Conservation (phyloP, 30 jellyfish, hydroid and myxozoan species). For the Hydra vulgaris region DNA sequence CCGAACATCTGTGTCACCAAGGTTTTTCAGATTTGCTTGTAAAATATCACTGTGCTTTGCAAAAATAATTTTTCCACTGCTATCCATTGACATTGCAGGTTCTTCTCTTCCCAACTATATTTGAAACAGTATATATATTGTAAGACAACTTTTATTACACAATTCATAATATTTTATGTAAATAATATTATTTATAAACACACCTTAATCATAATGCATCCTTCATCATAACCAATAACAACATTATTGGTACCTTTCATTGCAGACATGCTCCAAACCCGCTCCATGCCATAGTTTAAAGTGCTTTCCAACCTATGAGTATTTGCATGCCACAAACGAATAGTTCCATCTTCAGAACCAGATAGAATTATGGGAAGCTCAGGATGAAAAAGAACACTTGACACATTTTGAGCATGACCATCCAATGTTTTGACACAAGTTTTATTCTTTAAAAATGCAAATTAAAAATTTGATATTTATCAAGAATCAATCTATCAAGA, state of each 20-base stretch:
- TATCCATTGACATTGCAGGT: slow-evolving; percentile 99
- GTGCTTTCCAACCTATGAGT: slow-evolving; percentile 94
- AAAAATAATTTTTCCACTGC: slow-evolving; percentile 83
- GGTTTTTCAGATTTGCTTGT: slow-evolving; percentile 84
- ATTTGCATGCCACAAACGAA: slow-evolving; percentile 91
- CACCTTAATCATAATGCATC: slow-evolving; percentile 94
- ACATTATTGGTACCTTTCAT: slow-evolving; percentile 84
- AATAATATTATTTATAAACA: not conserved
- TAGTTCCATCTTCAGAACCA: slow-evolving; percentile 99
- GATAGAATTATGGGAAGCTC: slow-evolving; percentile 89
- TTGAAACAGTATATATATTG: not conserved
- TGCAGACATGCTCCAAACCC: slow-evolving; percentile 92
- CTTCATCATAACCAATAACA: slow-evolving; percentile 97
- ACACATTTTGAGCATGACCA: slow-evolving; percentile 97
- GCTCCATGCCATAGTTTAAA: slow-evolving; percentile 93
- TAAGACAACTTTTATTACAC: not conserved
- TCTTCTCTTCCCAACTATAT: slow-evolving; percentile 92
- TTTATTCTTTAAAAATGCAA: slow-evolving; percentile 24
- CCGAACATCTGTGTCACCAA: slow-evolving; percentile 69
- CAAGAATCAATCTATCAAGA: not conserved
- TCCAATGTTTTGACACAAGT: slow-evolving; percentile 92
- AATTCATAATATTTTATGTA: not conserved
- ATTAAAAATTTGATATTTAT: not conserved
- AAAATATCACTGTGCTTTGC: slow-evolving; percentile 90
- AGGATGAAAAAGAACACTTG: slow-evolving; percentile 89